phyloP scores from a whole-genome alignment of 1,140 invertebrate species.

The Drosophila neocordata region DNA sequence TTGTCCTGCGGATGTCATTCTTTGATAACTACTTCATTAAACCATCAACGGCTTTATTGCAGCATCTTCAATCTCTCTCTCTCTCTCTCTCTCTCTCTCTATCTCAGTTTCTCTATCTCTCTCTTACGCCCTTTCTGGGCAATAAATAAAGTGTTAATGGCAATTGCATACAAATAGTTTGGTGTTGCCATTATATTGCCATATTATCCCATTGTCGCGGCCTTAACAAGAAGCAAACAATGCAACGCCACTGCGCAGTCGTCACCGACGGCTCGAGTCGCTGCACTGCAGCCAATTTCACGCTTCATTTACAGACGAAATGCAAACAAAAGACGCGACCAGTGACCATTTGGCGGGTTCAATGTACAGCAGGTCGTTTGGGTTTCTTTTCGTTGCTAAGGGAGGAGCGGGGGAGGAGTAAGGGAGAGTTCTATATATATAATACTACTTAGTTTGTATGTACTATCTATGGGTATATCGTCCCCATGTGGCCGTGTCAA shows the following conservation, averaged over 20 bases:
- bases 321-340: conserved; percentile 73
- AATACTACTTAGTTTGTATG: neutral
- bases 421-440: neutral
- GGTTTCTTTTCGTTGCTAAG: neutral
- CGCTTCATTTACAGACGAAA: conserved; percentile 79
- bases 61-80: neutral
- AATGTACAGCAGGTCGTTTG: conserved; percentile 61
- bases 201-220: conserved; percentile 65
- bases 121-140: conserved; percentile 27
- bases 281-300: conserved; percentile 80
- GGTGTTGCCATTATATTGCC: conserved; percentile 77
- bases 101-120: neutral
- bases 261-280: conserved; percentile 45
- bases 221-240: conserved; percentile 79
- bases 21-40: conserved; percentile 71
- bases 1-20: conserved; percentile 50
- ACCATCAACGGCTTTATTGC: conserved; percentile 26
- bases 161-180: conserved; percentile 81
- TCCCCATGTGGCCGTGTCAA: conserved; percentile 79
- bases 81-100: neutral
- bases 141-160: conserved; percentile 82
- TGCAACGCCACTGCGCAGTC: conserved; percentile 51
- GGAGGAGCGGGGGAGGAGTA: neutral
- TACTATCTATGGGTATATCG: conserved; percentile 32
- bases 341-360: conserved; percentile 69